A percentile compares a stretch with the other conserved stretches of the same genome.
phyloP scores from a whole-genome alignment of 2,797 vertebrate species.

The Mycteria americana region DNA sequence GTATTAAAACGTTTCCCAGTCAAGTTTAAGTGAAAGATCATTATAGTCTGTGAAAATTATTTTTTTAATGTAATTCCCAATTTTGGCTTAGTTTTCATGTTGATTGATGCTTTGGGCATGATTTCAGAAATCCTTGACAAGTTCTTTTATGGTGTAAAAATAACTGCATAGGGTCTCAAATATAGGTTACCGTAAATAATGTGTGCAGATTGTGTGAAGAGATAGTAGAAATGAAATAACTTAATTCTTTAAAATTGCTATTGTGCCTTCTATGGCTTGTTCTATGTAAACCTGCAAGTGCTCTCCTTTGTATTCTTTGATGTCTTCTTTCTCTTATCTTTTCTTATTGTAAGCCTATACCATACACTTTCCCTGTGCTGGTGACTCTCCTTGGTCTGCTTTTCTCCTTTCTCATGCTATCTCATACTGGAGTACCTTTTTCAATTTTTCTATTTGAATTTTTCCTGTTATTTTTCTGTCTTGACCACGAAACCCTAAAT shows the following conservation, averaged over 20 bases:
- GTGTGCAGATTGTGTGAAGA: background rate
- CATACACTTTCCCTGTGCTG: accelerated
- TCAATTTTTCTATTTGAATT: background rate
- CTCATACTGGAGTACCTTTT: background rate
- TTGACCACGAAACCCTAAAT: background rate
- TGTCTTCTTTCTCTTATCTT: background rate
- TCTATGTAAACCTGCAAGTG: background rate
- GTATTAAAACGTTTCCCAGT: background rate
- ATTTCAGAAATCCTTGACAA: background rate
- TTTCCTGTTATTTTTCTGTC: background rate
- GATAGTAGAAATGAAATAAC: background rate
- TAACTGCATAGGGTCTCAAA: background rate
- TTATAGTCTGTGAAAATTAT: background rate
- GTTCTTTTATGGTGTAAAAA: background rate
- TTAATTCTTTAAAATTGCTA: background rate
- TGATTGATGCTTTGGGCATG: background rate
- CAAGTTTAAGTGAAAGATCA: background rate
- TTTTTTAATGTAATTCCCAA: background rate
- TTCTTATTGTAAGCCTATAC: background rate
- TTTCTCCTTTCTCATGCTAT: background rate
- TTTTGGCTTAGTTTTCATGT: background rate
- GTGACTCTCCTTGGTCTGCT: background rate
- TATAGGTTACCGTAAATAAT: background rate
- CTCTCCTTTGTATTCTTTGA: background rate
- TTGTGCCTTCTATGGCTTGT: background rate